Base-by-base conservation (phyloP, 2,797 vertebrate species). In the Thaleichthys pacificus region DNA sequence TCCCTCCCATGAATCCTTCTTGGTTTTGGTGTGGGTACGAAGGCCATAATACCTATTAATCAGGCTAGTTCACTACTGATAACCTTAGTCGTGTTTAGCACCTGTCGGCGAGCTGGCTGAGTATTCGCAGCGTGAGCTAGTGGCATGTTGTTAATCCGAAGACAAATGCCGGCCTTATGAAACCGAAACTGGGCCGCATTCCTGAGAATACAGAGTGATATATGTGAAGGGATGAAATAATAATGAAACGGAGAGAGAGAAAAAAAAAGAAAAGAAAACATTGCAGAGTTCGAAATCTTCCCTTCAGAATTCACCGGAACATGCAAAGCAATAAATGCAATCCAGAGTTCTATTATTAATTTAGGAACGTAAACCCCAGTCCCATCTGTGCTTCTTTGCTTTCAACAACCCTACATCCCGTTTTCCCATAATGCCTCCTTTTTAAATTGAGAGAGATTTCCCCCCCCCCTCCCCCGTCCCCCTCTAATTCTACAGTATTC, bases 101-200 rank as follows among this genome's bases (percentile, higher is more conserved):
- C 86, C 83, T 89, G 83, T 84, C 86, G 87, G 87, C 88, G 87
- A 89, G 77, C 14, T 81, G 85, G 84, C 76, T 81, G 81, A 87
- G 84, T 85, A 81, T 68, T 58, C 83, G 14, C 86, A 76, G 82
- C 72, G 11, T 84, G 83, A 73, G 72, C 80, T 80, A 74, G 74
- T 77, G 67, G 81, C 60, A 78, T 84, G 79, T 77, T 81, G 72
- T 80, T 83, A 81, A 69, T 68, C 70, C 61, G n/a, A 73, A 81
- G 83, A 78, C 78, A 87, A 82, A 85, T 78, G 81, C 14, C 19
- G 49, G 14, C 61, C 26, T 5, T 22, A 49, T 15, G 71, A 69
- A 56, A 69, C 26, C 81, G 76, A 80, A 72, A 83, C 71, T 7
- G 81, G 81, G 85, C 85, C 75, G 78, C 71, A 32, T 80, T 73